Percentiles rank a stretch among this genome's conserved stretches.
Conservation (phyloP, 2,797 vertebrate species). For the Pseudochaenichthys georgianus region DNA sequence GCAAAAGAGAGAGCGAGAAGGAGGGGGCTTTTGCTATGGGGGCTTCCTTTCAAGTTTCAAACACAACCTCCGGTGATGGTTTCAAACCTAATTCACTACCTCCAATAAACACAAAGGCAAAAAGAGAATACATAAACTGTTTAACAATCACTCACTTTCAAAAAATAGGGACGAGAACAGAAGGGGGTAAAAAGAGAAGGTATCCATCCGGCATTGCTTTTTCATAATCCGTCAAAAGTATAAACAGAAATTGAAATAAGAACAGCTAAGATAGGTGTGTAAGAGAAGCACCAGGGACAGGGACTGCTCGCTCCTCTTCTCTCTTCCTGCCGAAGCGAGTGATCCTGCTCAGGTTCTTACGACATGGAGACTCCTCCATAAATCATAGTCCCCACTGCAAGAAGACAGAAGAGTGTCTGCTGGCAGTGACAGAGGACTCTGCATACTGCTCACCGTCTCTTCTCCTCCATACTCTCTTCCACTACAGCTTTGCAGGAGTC, state of each 20-base stretch:
- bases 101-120: conserved; percentile 85
- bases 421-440: conserved; percentile 66
- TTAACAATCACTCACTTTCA: conserved; percentile 85
- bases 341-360: conserved; percentile 78
- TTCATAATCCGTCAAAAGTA: conserved; percentile 81
- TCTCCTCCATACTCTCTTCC: conserved; percentile 47
- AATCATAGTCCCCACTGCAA: conserved; percentile 72
- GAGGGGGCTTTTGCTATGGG: conserved; percentile 60
- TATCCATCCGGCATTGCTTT: conserved; percentile 73
- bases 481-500: conserved; percentile 59
- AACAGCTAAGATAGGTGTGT: conserved; percentile 77
- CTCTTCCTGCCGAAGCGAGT: conserved; percentile 67
- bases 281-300: conserved; percentile 73
- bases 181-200: conserved; percentile 43
- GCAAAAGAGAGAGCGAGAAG: conserved; percentile 26
- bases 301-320: conserved; percentile 55
- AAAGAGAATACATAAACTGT: conserved; percentile 86
- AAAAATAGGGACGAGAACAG: conserved; percentile 68
- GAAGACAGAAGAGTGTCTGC: conserved; percentile 71
- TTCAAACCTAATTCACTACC: conserved; percentile 86
- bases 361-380: conserved; percentile 79
- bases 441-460: conserved; percentile 50
- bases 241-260: conserved; percentile 85
- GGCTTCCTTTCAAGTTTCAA: conserved; percentile 87
- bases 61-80: conserved; percentile 84